phyloP scores from a whole-genome alignment of 2,113 vertebrate species.

The Machaerirhynchus nigripectus region DNA sequence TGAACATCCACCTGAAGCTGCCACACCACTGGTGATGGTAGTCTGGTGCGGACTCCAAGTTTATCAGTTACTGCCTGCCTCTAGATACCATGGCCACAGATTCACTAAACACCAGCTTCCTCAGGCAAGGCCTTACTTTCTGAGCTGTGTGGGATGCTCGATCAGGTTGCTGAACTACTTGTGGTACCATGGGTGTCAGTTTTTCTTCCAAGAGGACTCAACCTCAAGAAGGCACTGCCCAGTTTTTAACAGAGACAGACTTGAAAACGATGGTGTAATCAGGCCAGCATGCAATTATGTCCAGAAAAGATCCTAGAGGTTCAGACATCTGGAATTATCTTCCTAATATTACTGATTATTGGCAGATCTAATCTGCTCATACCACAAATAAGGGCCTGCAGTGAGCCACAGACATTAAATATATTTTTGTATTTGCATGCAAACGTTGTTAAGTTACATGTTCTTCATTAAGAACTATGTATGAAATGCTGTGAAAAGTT shows the following conservation, averaged over 20 bases:
- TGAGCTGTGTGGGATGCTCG: background rate
- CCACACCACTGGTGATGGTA: background rate
- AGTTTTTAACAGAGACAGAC: background rate
- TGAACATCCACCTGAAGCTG: accelerated
- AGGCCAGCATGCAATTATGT: background rate
- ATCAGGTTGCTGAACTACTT: background rate
- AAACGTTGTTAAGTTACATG: background rate
- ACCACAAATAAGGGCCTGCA: background rate
- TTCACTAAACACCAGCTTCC: background rate
- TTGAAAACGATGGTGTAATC: background rate
- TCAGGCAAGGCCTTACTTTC: background rate
- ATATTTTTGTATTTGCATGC: background rate
- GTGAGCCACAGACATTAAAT: background rate
- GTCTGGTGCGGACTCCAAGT: background rate
- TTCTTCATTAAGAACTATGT: background rate
- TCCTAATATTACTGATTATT: background rate
- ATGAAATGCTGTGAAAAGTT: background rate
- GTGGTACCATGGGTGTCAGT: background rate
- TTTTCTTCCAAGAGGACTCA: background rate
- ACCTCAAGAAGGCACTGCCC: background rate
- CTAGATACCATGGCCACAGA: background rate
- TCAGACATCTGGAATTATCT: background rate
- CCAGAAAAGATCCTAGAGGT: background rate
- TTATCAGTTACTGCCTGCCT: background rate
- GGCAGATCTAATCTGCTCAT: background rate